Evolutionary conservation across 2,797 vertebrate genomes (phyloP), one percentile per base, ranked within the genome.

Genomic region (Falco rusticolus): DNA sequence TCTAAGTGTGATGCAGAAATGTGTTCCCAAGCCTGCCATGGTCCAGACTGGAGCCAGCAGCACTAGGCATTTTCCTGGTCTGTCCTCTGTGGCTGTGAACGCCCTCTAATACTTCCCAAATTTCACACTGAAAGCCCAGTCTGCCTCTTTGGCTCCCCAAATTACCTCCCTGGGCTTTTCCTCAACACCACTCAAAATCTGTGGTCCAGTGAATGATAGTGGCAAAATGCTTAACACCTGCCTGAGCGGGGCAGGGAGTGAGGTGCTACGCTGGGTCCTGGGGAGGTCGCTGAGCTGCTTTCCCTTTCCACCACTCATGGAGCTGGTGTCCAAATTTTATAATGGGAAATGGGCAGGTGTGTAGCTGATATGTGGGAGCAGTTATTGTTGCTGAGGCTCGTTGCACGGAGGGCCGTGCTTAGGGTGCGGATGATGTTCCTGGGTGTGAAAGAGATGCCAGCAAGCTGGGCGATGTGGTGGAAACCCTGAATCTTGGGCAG

Each of bases 381-480:
- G 8, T 45, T 48, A 2, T 41, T 54, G 2, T 25, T 51, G 33
- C 70, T 31, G 71, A 9, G 76, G 71, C 43, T 90, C 4, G 0
- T 16, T 28, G 65, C 41, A 39, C 1, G 0, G 47, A 28, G 28
- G 33, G 9, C 18, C 8, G 5, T 21, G n/a, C 24, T 43, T 13
- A 4, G 64, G 47, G 9, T 37, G 26, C 1, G 3, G 19, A 6
- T 13, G 54, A 20, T 77, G 65, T 26, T 17, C 22, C 29, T 17
- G 51, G n/a, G 6, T 41, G 59, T 28, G 60, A 54, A 37, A 28
- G 84, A 54, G 72, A 8, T 65, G 51, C 47, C 77, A 56, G 57
- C 0, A 3, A 68, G 48, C 33, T 60, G 16, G 25, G 11, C 0
- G 8, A 13, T 2, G 2, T 0, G 0, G 39, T 18, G 24, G 37